Percentiles rank a stretch among this genome's conserved stretches.
Conservation (phyloP, 1,140 invertebrate genomes). For the Bombyx mandarina region DNA sequence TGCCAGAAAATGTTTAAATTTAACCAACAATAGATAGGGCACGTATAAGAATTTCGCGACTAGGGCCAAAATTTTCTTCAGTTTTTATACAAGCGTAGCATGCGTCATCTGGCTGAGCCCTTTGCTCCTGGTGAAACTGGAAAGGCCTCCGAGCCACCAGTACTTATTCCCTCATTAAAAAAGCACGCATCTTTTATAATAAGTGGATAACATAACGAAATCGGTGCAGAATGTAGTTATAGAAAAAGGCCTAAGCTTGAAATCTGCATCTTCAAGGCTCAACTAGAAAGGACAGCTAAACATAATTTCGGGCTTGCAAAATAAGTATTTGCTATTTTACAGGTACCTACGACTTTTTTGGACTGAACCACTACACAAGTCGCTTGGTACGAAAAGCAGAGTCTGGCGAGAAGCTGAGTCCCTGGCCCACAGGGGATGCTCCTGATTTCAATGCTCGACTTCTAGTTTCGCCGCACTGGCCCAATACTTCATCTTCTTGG, state of each 20-base stretch:
- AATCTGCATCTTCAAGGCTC: neutral
- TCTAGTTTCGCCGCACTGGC: constrained; percentile 5
- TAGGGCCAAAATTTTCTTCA: too few species aligned
- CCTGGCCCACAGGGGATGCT: constrained; percentile 13
- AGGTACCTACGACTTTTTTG: constrained; percentile 22
- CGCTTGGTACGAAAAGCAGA: constrained; percentile 9
- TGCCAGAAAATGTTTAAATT: too few species aligned
- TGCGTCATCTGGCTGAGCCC: too few species aligned
- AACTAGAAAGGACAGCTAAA: too few species aligned
- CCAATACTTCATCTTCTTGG: constrained; percentile 2
- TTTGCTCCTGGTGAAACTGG: too few species aligned
- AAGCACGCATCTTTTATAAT: neutral
- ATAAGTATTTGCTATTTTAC: neutral
- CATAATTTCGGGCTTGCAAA: too few species aligned
- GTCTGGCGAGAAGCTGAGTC: constrained; percentile 10
- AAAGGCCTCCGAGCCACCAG: too few species aligned
- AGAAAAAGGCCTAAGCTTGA: neutral
- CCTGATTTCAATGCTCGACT: constrained; percentile 6
- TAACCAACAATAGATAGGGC: too few species aligned
- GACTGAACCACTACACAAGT: constrained; percentile 21
- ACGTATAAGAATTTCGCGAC: too few species aligned
- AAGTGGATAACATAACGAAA: neutral
- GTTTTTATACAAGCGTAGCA: too few species aligned
- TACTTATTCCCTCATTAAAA: too few species aligned
- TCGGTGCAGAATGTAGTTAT: neutral